These are phyloP conservation scores for Zaprionus inermis DNA, from an alignment of 1,140 invertebrate genomes.

Conservation along the genomic window DNA sequence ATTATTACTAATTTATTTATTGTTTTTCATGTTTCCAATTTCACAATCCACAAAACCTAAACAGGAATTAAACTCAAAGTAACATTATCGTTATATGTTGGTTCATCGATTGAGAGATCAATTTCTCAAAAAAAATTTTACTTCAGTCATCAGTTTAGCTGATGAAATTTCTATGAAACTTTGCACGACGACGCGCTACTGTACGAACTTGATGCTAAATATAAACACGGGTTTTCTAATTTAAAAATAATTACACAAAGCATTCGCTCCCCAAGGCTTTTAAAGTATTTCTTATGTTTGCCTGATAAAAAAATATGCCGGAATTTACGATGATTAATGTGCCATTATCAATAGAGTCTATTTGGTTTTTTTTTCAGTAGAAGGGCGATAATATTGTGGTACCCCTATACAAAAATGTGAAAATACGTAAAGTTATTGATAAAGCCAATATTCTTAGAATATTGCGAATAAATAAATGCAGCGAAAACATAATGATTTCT, in stretches of 20 bases:
- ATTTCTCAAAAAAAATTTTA: constrained; percentile 19
- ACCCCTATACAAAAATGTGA: neutral
- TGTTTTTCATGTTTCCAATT: neutral
- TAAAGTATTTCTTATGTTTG: neutral
- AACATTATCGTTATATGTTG: neutral
- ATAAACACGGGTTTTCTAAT: constrained; percentile 47
- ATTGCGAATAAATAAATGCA: neutral
- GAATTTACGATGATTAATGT: neutral
- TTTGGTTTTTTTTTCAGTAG: neutral
- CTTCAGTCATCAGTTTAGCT: constrained; percentile 30
- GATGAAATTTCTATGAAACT: constrained; percentile 60
- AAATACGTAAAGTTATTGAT: neutral
- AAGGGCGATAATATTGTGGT: neutral
- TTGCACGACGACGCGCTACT: constrained; percentile 14
- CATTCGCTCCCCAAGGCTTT: neutral
- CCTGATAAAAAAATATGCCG: neutral
- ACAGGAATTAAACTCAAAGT: neutral
- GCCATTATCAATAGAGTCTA: neutral
- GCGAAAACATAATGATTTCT: neutral
- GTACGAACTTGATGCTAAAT: constrained; percentile 54
- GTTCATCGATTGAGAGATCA: neutral
- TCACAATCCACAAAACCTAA: neutral
- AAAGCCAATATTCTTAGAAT: neutral
- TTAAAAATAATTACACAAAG: constrained; percentile 5
- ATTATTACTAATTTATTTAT: neutral